Evolutionary conservation across 2,888 invertebrate species (phyloP).

Genomic region (Agelastica alni): DNA sequence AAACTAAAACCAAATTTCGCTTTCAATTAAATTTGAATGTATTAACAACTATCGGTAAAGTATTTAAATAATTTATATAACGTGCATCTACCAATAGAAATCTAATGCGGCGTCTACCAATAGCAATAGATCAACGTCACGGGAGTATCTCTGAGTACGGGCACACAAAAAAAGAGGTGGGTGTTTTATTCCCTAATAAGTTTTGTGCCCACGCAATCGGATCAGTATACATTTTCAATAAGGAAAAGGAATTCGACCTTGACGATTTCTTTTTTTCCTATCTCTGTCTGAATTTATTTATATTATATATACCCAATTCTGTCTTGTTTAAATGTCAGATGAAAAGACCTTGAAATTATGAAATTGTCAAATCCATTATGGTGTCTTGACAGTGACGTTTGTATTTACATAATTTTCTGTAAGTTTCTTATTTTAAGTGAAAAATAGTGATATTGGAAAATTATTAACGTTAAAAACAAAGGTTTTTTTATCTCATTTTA

Average conservation of each 20-base stretch:
- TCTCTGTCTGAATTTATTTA: constrained; percentile 1
- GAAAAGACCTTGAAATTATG: constrained; percentile 28
- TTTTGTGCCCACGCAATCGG: not conserved
- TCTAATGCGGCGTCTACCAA: too few species aligned
- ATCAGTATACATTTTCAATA: constrained; percentile 3
- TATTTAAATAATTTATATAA: too few species aligned
- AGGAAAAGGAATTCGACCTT: constrained; percentile 12
- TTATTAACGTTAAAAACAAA: constrained; percentile 4
- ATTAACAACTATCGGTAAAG: too few species aligned
- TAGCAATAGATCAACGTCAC: too few species aligned
- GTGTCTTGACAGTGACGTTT: constrained; percentile 55
- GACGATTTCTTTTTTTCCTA: constrained; percentile 4
- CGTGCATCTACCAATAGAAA: too few species aligned
- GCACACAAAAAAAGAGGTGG: not conserved
- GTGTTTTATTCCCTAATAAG: not conserved
- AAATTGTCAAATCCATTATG: constrained; percentile 46
- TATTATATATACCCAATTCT: not conserved
- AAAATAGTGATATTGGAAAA: constrained; percentile 28
- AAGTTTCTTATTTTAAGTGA: constrained; percentile 43
- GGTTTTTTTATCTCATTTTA: constrained; percentile 1
- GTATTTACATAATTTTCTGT: constrained; percentile 55
- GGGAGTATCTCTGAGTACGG: not conserved
- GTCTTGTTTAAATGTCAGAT: constrained; percentile 11
- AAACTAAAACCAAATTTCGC: too few species aligned
- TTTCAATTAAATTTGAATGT: too few species aligned